Evolutionary conservation across 2,113 vertebrate species (phyloP).

Genomic region (Pycnonotus jocosus): DNA sequence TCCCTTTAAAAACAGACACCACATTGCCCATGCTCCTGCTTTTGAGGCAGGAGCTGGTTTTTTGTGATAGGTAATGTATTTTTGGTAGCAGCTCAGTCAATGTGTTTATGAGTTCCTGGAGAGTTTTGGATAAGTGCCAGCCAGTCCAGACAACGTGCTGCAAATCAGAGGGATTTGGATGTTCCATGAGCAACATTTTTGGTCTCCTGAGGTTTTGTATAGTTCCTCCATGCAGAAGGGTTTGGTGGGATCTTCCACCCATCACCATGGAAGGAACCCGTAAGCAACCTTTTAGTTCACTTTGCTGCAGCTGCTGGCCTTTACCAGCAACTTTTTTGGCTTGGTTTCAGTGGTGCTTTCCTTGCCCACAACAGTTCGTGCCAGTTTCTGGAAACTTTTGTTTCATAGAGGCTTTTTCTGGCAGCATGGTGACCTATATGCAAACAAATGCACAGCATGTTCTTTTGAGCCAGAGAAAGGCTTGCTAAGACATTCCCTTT

Average conservation of each 20-base stretch:
- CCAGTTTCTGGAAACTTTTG: constrained; percentile 71
- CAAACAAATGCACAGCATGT: constrained; percentile 61
- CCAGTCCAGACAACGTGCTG: background rate
- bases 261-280: background rate
- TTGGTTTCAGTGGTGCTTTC: constrained; percentile 61
- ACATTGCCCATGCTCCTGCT: background rate
- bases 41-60: background rate
- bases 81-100: background rate
- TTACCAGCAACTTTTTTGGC: constrained; percentile 46
- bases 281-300: background rate
- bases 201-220: background rate
- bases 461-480: constrained; percentile 69
- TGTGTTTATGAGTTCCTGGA: background rate
- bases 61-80: background rate
- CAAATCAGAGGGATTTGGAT: background rate
- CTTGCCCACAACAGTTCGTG: constrained; percentile 61
- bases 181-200: background rate
- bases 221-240: background rate
- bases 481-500: constrained; percentile 73
- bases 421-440: constrained; percentile 54
- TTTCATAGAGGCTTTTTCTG: constrained; percentile 59
- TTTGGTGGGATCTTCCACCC: background rate
- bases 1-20: background rate
- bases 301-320: constrained; percentile 34
- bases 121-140: background rate